Evolutionary conservation across 2,797 vertebrate genomes (phyloP), one percentile per base, ranked within the genome.

Genomic region (Galaxias olidus): DNA sequence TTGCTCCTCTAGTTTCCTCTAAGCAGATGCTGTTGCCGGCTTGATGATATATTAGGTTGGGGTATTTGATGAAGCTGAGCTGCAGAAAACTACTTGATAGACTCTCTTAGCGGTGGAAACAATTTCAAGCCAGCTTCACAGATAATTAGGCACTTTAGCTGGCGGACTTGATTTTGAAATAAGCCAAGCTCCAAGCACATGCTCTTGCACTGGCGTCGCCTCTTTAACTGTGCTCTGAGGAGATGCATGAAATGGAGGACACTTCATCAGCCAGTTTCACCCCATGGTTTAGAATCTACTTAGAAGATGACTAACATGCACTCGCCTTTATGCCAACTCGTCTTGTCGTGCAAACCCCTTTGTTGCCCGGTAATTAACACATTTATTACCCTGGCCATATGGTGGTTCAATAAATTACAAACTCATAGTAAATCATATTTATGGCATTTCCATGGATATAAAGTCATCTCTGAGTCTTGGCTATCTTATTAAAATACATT

Each of bases 91-190:
- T 63, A 73, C 79, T 87, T 84, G 72, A 86, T 83, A 77, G 74
- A 84, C 73, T 86, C 84, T 84, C 66, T 74, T 72, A 77, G 76
- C 77, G 75, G 75, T 87, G 76, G 83, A 90, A 88, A 88, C 78
- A 82, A 87, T 89, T 85, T 87, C 79, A 81, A 85, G 78, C 79
- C 78, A 88, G 76, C 88, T 89, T 89, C 85, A 87, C 83, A 89
- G 83, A 86, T 89, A 90, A 91, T 90, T 88, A 89, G 82, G 77
- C 81, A 75, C 83, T 89, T 89, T 75, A 84, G 83, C 86, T 76
- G 52, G 71, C 61, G 49, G 88, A 77, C 76, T 73, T 88, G 83
- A 79, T 87, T 86, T 81, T 73, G 51, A 85, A 82, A 84, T 74
- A 77, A 82, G 82, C 78, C 17, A 51, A 70, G 71, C 74, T 77